These are phyloP conservation scores for Dasypolia templi DNA, from an alignment of 2,888 invertebrate genomes.

Conservation along the genomic window DNA sequence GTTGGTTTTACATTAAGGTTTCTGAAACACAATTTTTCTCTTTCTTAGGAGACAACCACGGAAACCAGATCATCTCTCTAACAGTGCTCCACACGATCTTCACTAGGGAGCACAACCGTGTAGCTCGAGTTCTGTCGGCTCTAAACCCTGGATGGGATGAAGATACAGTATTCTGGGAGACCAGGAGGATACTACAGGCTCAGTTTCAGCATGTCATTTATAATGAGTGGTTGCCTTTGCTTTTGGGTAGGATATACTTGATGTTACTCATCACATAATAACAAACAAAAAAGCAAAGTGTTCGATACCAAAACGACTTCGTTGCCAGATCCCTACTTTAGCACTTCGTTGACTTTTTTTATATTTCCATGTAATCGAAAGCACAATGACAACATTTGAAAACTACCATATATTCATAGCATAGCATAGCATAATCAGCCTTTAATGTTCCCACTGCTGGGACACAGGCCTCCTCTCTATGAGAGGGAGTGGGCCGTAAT, in stretches of 20 bases:
- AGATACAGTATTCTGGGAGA: conserved; percentile 93
- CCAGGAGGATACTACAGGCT: conserved; percentile 93
- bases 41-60: conserved; percentile 92
- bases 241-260: conserved; percentile 91
- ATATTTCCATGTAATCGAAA: not conserved
- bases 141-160: conserved; percentile 95
- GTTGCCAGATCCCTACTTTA: not conserved
- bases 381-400: not conserved
- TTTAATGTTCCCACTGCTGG: too few relatives aligned
- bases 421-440: too few relatives aligned
- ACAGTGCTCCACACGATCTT: conserved; percentile 94
- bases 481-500: too few relatives aligned
- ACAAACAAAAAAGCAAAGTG: not conserved
- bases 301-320: not conserved
- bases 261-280: not conserved
- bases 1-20: too few relatives aligned
- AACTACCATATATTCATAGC: too few relatives aligned
- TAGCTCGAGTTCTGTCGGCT: conserved; percentile 91
- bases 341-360: not conserved
- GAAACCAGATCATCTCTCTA: conserved; percentile 94
- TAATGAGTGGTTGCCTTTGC: conserved; percentile 94
- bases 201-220: conserved; percentile 95
- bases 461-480: too few relatives aligned
- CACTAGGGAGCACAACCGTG: conserved; percentile 95
- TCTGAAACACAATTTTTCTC: not conserved